Percentiles rank a stretch among this genome's conserved stretches.
Evolutionary conservation across 2,888 invertebrate genomes (phyloP).

Genomic region (Sthenelais limicola): DNA sequence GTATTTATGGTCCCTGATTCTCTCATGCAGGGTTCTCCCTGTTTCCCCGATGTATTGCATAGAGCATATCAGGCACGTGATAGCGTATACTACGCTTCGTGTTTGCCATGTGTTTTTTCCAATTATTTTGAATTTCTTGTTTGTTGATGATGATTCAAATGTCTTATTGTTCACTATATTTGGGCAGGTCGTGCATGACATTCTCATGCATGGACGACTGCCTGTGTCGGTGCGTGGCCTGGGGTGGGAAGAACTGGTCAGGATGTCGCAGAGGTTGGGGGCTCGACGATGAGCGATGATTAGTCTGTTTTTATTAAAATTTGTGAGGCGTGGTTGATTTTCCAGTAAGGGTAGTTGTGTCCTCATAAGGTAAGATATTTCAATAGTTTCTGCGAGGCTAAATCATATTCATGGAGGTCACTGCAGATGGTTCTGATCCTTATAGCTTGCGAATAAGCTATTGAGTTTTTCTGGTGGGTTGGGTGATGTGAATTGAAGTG

Average conservation of each 20-base stretch:
- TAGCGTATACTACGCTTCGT: background rate
- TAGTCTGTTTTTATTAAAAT: background rate
- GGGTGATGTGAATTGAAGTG: conserved; percentile 15
- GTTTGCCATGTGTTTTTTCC: conserved; percentile 1
- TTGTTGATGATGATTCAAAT: background rate
- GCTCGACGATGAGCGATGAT: background rate
- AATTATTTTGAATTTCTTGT: background rate
- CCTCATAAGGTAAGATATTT: background rate
- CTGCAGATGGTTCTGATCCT: background rate
- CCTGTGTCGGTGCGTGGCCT: background rate
- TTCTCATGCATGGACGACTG: background rate
- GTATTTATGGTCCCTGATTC: background rate
- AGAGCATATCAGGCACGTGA: background rate
- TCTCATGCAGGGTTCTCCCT: background rate
- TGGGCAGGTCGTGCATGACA: background rate
- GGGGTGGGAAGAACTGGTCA: background rate
- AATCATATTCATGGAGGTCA: background rate
- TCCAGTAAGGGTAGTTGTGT: background rate
- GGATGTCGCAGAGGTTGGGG: conserved; percentile 3
- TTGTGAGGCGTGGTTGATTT: no score
- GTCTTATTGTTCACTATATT: background rate
- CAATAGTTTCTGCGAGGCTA: background rate
- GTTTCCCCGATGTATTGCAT: conserved; percentile 17
- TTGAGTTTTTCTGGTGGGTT: conserved; percentile 13
- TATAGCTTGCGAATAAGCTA: background rate